Evolutionary conservation across 2,888 invertebrate genomes (phyloP), one percentile per base, ranked within the genome.

Genomic region (Pilophorus perplexus): DNA sequence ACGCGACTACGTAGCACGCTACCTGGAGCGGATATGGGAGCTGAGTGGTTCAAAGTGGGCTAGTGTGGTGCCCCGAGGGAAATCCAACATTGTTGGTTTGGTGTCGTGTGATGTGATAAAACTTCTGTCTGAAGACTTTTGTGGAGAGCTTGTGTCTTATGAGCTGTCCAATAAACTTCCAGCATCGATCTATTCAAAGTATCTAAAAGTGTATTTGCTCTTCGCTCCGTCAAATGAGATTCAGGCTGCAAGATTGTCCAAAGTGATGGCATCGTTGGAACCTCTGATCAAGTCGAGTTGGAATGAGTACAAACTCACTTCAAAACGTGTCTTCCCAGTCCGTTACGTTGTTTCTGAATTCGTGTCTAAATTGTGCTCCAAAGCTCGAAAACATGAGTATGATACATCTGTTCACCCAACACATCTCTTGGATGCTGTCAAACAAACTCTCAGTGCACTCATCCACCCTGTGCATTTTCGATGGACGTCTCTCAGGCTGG

Each of bases 21-120:
- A 68, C 48, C 16, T 70, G n/a, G 48, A 68, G 46, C 38, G 64
- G 14, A n/a, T 68, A 16, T 70, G 70, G 70, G 28, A 67, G 18
- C 38, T 66, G 8, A 55, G 65, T 3, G 55, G 55, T 5, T 27
- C 57, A 8, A 37, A 66, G n/a, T 57, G 64, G 46, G 62, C 27
- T 8, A 14, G 12, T 14, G 27, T 57, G 3, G 27, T 38, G 14
- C 18, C 52, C n/a, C 33, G 55, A 22, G 67, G 64, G 10, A 67
- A 38, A 48, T 12, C 33, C 6, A 55, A 66, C 14, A 68, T 69
- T 23, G 10, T 37, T 25, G 27, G 33, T 16, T 23, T 65, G 20
- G 57, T 67, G 10, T 54, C 59, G n/a, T 25, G 50, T 6, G 27
- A 46, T 10, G 23, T 65, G 16, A 25, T 69, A 14, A 5, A 22